phyloP scores from a whole-genome alignment of 2,113 vertebrate genomes.

The Symphodus melops region DNA sequence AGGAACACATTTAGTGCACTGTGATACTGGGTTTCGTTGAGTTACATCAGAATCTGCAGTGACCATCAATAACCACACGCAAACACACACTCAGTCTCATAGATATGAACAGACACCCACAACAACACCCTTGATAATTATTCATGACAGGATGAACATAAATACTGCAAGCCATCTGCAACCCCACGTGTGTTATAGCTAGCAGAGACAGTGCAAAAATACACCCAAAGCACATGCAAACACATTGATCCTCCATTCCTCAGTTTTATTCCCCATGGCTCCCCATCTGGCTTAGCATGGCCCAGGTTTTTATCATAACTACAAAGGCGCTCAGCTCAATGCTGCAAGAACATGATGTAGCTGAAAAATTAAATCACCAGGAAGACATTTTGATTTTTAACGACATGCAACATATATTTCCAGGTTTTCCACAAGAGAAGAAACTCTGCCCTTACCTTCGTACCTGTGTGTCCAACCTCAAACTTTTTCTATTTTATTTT shows the following conservation, averaged over 20 bases:
- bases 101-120: not conserved
- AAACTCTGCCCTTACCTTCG: not conserved
- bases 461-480: not conserved
- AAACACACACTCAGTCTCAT: not conserved
- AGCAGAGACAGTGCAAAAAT: not conserved
- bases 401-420: not conserved
- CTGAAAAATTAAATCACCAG: too few species aligned
- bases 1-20: not conserved
- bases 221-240: not conserved
- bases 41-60: constrained; percentile 58
- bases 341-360: too few species aligned
- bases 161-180: constrained; percentile 1
- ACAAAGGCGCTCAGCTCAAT: too few species aligned
- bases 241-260: not conserved
- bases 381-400: too few species aligned
- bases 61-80: constrained; percentile 12
- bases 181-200: not conserved
- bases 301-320: too few species aligned
- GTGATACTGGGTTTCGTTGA: constrained; percentile 30
- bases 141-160: constrained; percentile 2
- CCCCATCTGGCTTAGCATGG: too few species aligned
- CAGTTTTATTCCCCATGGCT: too few species aligned
- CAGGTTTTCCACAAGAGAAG: not conserved
- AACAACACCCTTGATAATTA: not conserved
- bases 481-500: not conserved